A percentile compares a stretch with the other conserved stretches of the same genome.
These are phyloP conservation scores for Phortica okadai DNA, from an alignment of 2,888 invertebrate species.

Conservation along the genomic window DNA sequence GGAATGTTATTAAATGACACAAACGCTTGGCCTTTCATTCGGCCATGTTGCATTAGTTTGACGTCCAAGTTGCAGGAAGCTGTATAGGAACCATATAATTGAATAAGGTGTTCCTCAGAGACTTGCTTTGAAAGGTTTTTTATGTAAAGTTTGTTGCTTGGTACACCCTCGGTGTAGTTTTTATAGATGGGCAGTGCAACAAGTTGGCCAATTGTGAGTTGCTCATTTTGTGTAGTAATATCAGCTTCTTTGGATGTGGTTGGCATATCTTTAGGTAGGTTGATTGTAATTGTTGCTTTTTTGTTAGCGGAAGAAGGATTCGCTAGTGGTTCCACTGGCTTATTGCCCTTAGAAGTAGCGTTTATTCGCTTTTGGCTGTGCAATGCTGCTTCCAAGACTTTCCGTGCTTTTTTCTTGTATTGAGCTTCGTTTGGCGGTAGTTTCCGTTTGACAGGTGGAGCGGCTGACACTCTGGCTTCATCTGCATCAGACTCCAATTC, in stretches of 20 bases:
- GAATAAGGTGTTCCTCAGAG: slow-evolving; percentile 84
- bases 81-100: slow-evolving; percentile 85
- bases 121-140: slow-evolving; percentile 93
- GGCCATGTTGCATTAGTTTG: slow-evolving; percentile 93
- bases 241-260: slow-evolving; percentile 13
- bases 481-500: slow-evolving; percentile 74
- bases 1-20: slow-evolving; percentile 79
- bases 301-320: not conserved
- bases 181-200: slow-evolving; percentile 87
- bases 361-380: slow-evolving; percentile 25
- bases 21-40: slow-evolving; percentile 98
- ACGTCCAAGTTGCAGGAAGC: slow-evolving; percentile 80
- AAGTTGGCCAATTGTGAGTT: slow-evolving; percentile 84
- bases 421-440: slow-evolving; percentile 33
- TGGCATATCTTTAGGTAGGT: not conserved
- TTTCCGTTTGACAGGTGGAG: slow-evolving; percentile 42
- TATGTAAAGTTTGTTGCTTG: slow-evolving; percentile 91
- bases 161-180: slow-evolving; percentile 89
- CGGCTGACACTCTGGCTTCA: slow-evolving; percentile 38
- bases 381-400: slow-evolving; percentile 56
- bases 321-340: not conserved
- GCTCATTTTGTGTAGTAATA: slow-evolving; percentile 78
- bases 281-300: not conserved
- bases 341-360: not conserved
- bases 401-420: slow-evolving; percentile 60